A percentile compares a stretch with the other conserved stretches of the same genome.
phyloP scores from a whole-genome alignment of 2,888 invertebrate species.

The Hofmannophila pseudospretella region DNA sequence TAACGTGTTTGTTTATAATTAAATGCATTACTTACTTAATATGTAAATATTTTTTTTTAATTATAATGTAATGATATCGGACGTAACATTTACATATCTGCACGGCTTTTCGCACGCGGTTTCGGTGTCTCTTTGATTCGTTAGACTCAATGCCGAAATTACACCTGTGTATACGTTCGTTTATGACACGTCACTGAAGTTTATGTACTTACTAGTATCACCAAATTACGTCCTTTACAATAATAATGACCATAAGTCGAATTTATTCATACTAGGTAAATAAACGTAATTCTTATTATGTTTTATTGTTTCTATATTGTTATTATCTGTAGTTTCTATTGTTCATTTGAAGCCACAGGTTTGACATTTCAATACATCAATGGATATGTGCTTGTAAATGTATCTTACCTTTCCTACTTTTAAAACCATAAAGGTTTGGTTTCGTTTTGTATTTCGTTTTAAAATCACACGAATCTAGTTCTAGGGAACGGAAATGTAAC shows the following conservation, averaged over 20 bases:
- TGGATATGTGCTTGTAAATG: too few relatives aligned
- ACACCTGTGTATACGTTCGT: not conserved
- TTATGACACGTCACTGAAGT: not conserved
- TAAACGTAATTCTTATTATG: not conserved
- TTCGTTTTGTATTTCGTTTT: not conserved
- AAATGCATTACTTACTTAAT: too few relatives aligned
- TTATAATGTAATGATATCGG: not conserved
- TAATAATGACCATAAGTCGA: not conserved
- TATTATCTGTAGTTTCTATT: not conserved
- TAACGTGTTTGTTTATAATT: too few relatives aligned
- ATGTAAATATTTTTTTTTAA: too few relatives aligned
- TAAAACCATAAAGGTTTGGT: too few relatives aligned
- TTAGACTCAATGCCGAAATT: too few relatives aligned
- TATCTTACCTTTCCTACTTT: too few relatives aligned
- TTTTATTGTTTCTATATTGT: not conserved
- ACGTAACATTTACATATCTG: not conserved
- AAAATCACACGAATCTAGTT: constrained; percentile 7
- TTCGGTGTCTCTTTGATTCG: not conserved
- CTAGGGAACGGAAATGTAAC: constrained; percentile 15
- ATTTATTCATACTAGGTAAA: not conserved
- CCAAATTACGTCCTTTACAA: too few relatives aligned
- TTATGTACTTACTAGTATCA: not conserved
- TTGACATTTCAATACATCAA: too few relatives aligned
- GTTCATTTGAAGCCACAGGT: too few relatives aligned
- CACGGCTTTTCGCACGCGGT: too few relatives aligned